Evolutionary conservation across 1,140 invertebrate species (phyloP).

Genomic region (Drosophila pachea): DNA sequence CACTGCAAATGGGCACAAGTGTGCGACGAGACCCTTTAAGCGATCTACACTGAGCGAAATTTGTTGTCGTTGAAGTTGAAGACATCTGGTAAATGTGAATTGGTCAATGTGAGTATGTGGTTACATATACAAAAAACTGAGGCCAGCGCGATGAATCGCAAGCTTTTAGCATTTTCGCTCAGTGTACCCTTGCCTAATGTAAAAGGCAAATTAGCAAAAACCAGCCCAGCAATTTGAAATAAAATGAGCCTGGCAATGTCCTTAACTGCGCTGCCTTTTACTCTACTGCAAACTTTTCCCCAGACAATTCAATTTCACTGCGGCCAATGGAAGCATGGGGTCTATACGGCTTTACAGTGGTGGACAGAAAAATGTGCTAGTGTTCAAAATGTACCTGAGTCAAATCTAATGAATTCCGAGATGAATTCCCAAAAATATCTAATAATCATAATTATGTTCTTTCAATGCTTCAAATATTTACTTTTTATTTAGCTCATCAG

Average conservation of each 20-base stretch:
- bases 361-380: background rate
- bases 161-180: constrained; percentile 9
- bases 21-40: constrained; percentile 33
- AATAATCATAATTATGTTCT: too few relatives aligned
- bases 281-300: constrained; percentile 71
- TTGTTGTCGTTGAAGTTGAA: background rate
- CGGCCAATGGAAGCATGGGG: constrained; percentile 31
- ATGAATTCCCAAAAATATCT: too few relatives aligned
- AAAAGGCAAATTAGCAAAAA: constrained; percentile 75
- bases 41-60: constrained; percentile 40
- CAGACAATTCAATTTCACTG: constrained; percentile 74
- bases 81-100: too few relatives aligned
- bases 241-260: constrained; percentile 58
- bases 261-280: constrained; percentile 63
- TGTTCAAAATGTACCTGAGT: background rate
- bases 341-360: constrained; percentile 9
- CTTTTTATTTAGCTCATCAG: too few relatives aligned
- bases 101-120: too few relatives aligned
- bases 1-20: constrained; percentile 69
- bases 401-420: background rate
- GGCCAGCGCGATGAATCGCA: constrained; percentile 9
- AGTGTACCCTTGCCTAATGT: constrained; percentile 51
- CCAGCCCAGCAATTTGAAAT: constrained; percentile 69
- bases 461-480: too few relatives aligned
- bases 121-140: too few relatives aligned